Conservation (phyloP, 2,113 vertebrate species). For the Laticauda laticaudata region DNA sequence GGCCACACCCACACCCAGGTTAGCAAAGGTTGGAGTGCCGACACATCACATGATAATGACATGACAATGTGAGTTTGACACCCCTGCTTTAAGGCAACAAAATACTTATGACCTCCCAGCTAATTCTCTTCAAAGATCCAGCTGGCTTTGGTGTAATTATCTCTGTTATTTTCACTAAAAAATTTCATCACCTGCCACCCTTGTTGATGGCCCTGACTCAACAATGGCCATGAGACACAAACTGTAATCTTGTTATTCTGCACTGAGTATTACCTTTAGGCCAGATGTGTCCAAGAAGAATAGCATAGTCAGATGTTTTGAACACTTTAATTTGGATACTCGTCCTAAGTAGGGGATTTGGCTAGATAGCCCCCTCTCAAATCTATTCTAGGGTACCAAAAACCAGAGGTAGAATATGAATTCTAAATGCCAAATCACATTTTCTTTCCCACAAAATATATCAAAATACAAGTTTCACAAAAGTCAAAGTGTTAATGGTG, state of each 20-base stretch:
- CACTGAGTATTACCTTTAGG: not conserved
- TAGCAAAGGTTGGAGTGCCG: too few species aligned
- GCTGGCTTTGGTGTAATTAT: not conserved
- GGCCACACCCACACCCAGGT: too few species aligned
- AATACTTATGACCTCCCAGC: not conserved
- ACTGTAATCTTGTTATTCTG: not conserved
- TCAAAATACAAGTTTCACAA: not conserved
- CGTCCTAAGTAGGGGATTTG: not conserved
- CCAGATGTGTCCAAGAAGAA: not conserved
- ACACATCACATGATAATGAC: too few species aligned
- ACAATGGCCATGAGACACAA: not conserved
- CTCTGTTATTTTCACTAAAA: not conserved
- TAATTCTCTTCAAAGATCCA: not conserved
- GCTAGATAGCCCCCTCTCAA: not conserved
- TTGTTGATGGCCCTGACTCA: not conserved
- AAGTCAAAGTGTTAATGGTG: not conserved
- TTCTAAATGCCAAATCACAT: not conserved
- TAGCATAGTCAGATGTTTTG: not conserved
- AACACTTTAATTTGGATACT: not conserved
- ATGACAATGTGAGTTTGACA: too few species aligned
- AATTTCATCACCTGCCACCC: not conserved
- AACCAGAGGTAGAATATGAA: not conserved
- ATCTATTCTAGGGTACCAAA: not conserved
- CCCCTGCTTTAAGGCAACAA: not conserved
- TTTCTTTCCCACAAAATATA: not conserved